Evolutionary conservation across 2,888 invertebrate genomes (phyloP).

Genomic region (Cerastoderma edule): DNA sequence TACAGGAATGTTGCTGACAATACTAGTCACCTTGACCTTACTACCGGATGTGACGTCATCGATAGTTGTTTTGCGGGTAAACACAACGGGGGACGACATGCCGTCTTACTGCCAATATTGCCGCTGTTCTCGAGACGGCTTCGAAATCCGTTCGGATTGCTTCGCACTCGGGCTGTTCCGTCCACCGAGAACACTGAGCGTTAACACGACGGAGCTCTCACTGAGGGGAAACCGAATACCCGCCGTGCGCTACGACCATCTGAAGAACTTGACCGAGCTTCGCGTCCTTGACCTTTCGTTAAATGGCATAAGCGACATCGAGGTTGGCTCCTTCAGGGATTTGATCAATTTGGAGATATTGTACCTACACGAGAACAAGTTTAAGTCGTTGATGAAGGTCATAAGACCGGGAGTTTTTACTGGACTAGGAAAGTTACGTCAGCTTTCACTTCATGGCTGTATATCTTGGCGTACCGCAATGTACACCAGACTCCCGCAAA

Average conservation of each 20-base stretch:
- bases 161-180: slow-evolving; percentile 23
- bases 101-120: slow-evolving; percentile 37
- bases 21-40: too few species aligned
- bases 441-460: slow-evolving; percentile 30
- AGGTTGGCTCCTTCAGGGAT: slow-evolving; percentile 35
- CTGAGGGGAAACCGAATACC: slow-evolving; percentile 28
- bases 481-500: background rate
- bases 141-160: slow-evolving; percentile 19
- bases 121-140: background rate
- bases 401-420: slow-evolving; percentile 39
- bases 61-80: background rate
- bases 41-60: background rate
- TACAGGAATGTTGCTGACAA: too few species aligned
- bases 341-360: slow-evolving; percentile 28
- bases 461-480: background rate
- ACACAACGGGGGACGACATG: background rate
- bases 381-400: slow-evolving; percentile 9
- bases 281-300: slow-evolving; percentile 29
- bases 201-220: slow-evolving; percentile 30
- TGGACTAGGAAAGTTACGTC: slow-evolving; percentile 24
- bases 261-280: slow-evolving; percentile 30
- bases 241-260: slow-evolving; percentile 10
- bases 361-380: slow-evolving; percentile 29
- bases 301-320: slow-evolving; percentile 32
- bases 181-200: slow-evolving; percentile 19